A percentile compares a stretch with the other conserved stretches of the same genome.
These are phyloP conservation scores for Parochlus steinenii DNA, from an alignment of 2,888 invertebrate species.

Conservation along the genomic window DNA sequence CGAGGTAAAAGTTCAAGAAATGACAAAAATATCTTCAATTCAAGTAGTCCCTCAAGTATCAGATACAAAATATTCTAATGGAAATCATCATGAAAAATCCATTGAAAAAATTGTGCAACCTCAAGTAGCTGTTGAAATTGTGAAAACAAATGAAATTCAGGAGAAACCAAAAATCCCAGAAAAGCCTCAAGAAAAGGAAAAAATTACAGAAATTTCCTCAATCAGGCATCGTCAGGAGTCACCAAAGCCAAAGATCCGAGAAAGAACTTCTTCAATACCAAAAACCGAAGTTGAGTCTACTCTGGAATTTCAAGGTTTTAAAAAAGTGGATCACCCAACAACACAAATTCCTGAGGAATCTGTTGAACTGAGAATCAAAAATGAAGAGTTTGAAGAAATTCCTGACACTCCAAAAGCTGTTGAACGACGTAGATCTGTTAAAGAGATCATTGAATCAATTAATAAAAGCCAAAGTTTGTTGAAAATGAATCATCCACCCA, in stretches of 20 bases:
- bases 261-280: conserved; percentile 7
- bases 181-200: conserved; percentile 13
- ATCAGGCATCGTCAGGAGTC: background rate
- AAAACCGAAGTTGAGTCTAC: conserved; percentile 10
- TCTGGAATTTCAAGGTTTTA: conserved; percentile 1
- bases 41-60: no score
- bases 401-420: conserved; percentile 6
- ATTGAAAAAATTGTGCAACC: background rate
- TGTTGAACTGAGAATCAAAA: background rate
- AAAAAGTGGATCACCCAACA: background rate
- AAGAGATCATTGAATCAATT: conserved; percentile 28
- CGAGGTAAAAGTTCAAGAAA: no score
- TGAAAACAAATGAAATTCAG: background rate
- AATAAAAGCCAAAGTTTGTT: conserved; percentile 26
- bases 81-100: no score
- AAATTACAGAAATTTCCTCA: conserved; percentile 6
- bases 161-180: background rate
- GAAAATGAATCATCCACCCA: conserved; percentile 19
- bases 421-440: conserved; percentile 16
- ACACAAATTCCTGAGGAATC: background rate
- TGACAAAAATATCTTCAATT: no score
- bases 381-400: background rate
- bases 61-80: no score
- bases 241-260: conserved; percentile 4
- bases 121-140: background rate